These are phyloP conservation scores for Pristionchus arcanus DNA, from an alignment of 2,888 invertebrate genomes.

Conservation along the genomic window DNA sequence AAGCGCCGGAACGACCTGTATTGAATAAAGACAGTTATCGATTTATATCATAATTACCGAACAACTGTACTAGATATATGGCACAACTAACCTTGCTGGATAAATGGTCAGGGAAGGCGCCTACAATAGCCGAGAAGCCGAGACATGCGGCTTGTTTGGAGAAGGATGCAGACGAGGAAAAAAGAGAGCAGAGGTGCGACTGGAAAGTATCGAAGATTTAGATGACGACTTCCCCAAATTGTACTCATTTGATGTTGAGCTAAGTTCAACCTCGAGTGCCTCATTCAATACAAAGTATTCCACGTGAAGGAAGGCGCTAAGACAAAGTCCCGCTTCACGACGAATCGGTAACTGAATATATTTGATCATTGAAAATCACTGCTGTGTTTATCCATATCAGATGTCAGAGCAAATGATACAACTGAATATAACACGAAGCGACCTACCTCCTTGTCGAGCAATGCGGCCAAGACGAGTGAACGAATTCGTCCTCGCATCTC, in stretches of 20 bases:
- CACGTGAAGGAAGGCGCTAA: slow-evolving; percentile 62
- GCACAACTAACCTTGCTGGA: slow-evolving; percentile 52
- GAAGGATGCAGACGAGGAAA: background rate
- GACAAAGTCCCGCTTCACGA: slow-evolving; percentile 62
- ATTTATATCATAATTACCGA: too few species aligned
- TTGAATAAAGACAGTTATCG: background rate
- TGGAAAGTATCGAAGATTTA: background rate
- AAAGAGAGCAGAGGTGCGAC: background rate
- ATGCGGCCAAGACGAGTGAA: slow-evolving; percentile 49
- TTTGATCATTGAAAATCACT: background rate
- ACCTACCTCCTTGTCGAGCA: slow-evolving; percentile 56
- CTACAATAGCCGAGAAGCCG: slow-evolving; percentile 60
- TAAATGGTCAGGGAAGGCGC: slow-evolving; percentile 62
- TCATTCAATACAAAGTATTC: slow-evolving; percentile 60
- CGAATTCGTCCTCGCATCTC: background rate
- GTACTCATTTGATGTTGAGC: background rate
- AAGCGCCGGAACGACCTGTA: slow-evolving; percentile 34
- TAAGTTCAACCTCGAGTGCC: slow-evolving; percentile 22
- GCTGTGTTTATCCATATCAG: too few species aligned
- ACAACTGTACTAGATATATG: background rate
- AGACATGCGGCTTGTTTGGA: slow-evolving; percentile 62
- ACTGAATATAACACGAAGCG: too few species aligned
- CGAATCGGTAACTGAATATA: slow-evolving; percentile 60
- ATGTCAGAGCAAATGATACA: background rate
- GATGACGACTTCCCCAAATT: background rate